Conservation (phyloP, 2,113 vertebrate genomes). For the Ctenomys sociabilis region DNA sequence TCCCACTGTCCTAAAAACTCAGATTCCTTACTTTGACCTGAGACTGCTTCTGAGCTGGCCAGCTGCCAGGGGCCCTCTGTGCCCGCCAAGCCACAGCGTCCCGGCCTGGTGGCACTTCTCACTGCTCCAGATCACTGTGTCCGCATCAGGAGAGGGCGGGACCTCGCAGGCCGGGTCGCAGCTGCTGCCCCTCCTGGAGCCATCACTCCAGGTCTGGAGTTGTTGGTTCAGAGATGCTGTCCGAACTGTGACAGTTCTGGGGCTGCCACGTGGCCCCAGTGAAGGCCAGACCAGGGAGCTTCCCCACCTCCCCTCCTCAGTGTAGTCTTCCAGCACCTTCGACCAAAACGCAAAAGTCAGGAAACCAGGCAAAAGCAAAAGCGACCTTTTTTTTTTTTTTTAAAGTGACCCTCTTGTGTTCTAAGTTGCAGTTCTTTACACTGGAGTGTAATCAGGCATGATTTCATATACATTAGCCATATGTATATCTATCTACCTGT, state of each 20-base stretch:
- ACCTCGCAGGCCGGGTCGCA: background rate
- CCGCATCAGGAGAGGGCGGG: background rate
- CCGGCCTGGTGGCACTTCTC: background rate
- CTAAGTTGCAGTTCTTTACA: background rate
- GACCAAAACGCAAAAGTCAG: background rate
- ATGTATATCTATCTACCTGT: background rate
- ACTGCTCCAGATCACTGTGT: background rate
- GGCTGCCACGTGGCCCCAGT: background rate
- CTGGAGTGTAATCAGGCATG: background rate
- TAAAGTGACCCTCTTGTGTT: background rate
- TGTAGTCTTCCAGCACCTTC: background rate
- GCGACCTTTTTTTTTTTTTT: background rate
- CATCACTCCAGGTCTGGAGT: background rate
- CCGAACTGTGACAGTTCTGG: background rate
- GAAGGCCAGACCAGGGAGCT: background rate
- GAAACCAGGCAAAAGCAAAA: background rate
- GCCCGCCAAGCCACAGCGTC: background rate
- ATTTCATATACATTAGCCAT: background rate
- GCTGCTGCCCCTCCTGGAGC: background rate
- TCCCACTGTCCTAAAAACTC: background rate
- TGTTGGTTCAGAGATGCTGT: background rate
- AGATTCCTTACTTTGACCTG: background rate
- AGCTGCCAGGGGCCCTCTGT: background rate
- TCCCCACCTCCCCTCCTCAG: too few species aligned
- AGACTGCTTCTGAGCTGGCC: background rate